These are phyloP conservation scores for Stegodyphus dumicola DNA, from an alignment of 1,140 invertebrate species.

Conservation along the genomic window DNA sequence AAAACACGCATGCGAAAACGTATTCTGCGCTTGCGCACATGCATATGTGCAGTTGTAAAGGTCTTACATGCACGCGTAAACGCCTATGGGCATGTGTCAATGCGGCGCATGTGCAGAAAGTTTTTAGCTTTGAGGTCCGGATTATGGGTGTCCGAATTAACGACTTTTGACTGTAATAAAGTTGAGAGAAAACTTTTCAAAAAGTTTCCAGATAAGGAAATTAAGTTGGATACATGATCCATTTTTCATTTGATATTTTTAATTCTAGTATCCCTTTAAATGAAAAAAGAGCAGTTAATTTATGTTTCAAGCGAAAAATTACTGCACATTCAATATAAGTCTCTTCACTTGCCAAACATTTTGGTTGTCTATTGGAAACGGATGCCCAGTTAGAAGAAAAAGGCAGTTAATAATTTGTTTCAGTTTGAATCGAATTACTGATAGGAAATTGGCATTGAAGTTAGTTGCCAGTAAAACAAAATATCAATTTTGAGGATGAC, in stretches of 20 bases:
- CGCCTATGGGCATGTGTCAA: no score
- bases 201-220: conserved; percentile 5
- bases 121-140: no score
- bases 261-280: conserved; percentile 21
- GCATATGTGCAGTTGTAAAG: no score
- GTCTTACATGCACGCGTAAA: no score
- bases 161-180: no score
- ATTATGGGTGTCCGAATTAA: no score
- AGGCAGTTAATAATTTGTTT: conserved; percentile 8
- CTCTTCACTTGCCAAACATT: conserved; percentile 14
- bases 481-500: conserved; percentile 21
- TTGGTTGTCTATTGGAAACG: conserved; percentile 2
- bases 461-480: conserved; percentile 26
- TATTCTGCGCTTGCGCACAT: no score
- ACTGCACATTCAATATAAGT: conserved; percentile 14
- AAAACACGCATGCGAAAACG: no score
- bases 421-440: conserved; percentile 16
- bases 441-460: conserved; percentile 26
- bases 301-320: conserved; percentile 7
- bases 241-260: conserved; percentile 11
- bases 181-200: background rate
- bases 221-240: background rate
- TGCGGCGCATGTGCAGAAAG: no score
- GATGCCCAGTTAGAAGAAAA: conserved; percentile 1
- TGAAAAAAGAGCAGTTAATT: conserved; percentile 14